Conservation (phyloP, 2,888 invertebrate species). For the Drosophila buzzatii region DNA sequence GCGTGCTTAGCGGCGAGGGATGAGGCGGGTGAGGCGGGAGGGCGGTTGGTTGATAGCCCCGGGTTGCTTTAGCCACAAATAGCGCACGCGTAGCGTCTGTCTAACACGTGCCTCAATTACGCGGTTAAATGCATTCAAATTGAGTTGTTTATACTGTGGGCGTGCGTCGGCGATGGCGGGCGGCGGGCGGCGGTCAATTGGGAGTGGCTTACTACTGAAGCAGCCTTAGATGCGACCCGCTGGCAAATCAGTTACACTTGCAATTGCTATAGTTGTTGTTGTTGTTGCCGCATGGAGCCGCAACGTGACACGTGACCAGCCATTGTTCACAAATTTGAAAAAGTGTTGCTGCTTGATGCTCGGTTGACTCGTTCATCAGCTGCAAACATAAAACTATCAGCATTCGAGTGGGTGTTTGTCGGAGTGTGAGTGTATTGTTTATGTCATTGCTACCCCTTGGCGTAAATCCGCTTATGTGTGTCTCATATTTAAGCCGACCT, state of each 20-base stretch:
- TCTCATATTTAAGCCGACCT: slow-evolving; percentile 68
- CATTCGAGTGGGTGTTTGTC: slow-evolving; percentile 49
- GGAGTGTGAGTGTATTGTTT: slow-evolving; percentile 40
- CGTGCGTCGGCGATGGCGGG: slow-evolving; percentile 61
- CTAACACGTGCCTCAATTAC: slow-evolving; percentile 84
- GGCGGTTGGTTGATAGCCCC: slow-evolving; percentile 18
- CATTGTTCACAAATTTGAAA: slow-evolving; percentile 75
- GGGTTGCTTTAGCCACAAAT: slow-evolving; percentile 74
- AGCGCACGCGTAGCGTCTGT: slow-evolving; percentile 77
- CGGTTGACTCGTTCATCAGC: slow-evolving; percentile 36
- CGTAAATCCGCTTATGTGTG: slow-evolving; percentile 68
- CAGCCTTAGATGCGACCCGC: slow-evolving; percentile 52
- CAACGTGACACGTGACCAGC: slow-evolving; percentile 64
- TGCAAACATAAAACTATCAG: slow-evolving; percentile 78
- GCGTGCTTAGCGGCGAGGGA: slow-evolving; percentile 56
- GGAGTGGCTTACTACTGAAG: slow-evolving; percentile 37
- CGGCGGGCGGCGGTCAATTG: slow-evolving; percentile 43
- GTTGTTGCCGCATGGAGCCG: slow-evolving; percentile 54
- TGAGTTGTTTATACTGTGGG: slow-evolving; percentile 84
- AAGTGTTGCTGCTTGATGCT: slow-evolving; percentile 53
- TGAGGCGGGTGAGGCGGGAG: not conserved
- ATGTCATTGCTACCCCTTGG: slow-evolving; percentile 67
- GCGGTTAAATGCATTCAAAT: slow-evolving; percentile 85
- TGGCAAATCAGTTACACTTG: slow-evolving; percentile 74
- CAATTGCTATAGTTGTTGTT: slow-evolving; percentile 41